These are phyloP conservation scores for Orchesellides sinensis DNA, from an alignment of 2,888 invertebrate genomes.

Conservation along the genomic window DNA sequence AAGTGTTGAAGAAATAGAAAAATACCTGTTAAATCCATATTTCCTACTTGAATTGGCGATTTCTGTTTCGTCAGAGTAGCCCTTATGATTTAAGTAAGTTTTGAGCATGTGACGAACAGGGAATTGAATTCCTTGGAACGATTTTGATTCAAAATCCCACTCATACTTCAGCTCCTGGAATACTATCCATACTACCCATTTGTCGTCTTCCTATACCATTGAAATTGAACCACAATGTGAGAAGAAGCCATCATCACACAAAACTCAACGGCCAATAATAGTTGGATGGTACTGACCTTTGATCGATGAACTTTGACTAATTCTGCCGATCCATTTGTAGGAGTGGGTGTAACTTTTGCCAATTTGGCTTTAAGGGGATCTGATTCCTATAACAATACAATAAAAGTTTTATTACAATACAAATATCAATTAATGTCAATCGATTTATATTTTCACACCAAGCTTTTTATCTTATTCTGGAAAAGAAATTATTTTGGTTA, in stretches of 20 bases:
- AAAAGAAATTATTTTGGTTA: no score
- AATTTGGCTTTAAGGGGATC: conserved; percentile 87
- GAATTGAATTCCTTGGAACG: conserved; percentile 89
- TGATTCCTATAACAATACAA: conserved; percentile 80
- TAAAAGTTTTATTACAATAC: background rate
- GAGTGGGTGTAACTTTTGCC: conserved; percentile 96
- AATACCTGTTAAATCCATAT: conserved; percentile 95
- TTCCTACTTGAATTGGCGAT: conserved; percentile 86
- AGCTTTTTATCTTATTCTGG: no score
- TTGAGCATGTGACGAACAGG: conserved; percentile 86
- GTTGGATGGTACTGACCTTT: conserved; percentile 78
- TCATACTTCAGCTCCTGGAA: conserved; percentile 99
- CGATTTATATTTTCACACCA: background rate
- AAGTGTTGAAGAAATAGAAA: no score
- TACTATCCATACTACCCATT: conserved; percentile 87
- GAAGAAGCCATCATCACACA: background rate
- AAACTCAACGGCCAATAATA: background rate
- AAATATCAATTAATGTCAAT: background rate
- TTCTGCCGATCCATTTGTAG: conserved; percentile 98
- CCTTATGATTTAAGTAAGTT: conserved; percentile 90
- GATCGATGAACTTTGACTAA: conserved; percentile 87
- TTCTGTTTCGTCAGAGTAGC: conserved; percentile 90
- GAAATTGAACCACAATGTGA: conserved; percentile 19
- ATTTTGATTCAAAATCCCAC: conserved; percentile 89
- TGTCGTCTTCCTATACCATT: conserved; percentile 77